Conservation (phyloP, 2,888 invertebrate genomes). For the Amblyteles armatorius region DNA sequence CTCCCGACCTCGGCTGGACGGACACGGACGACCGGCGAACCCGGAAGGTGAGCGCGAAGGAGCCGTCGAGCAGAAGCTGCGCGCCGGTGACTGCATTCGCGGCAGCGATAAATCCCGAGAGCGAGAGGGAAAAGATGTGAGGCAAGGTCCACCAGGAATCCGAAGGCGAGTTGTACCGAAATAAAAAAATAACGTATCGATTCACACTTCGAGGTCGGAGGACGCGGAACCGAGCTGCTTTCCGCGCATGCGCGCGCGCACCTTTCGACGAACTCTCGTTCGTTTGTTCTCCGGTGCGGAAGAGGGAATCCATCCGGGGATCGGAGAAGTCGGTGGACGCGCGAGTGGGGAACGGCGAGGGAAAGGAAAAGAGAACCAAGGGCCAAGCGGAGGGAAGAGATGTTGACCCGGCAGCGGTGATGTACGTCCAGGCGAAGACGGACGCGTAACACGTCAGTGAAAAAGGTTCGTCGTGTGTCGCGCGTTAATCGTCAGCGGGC, state of each 20-base stretch:
- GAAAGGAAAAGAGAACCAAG: not conserved
- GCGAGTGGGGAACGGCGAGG: not conserved
- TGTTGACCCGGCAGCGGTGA: slow-evolving; percentile 4
- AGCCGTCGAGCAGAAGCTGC: not conserved
- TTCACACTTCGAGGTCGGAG: slow-evolving; percentile 32
- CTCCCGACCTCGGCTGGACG: not conserved
- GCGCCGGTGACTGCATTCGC: not conserved
- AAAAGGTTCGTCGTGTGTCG: slow-evolving; percentile 36
- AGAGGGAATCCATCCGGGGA: slow-evolving; percentile 9
- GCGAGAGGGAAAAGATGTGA: not conserved
- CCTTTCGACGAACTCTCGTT: slow-evolving; percentile 14
- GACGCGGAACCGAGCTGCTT: slow-evolving; percentile 12
- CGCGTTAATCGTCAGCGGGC: slow-evolving; percentile 9
- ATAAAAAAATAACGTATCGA: slow-evolving; percentile 24
- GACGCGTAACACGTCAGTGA: slow-evolving; percentile 46
- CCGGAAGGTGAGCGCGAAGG: slow-evolving; percentile 35
- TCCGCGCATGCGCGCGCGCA: slow-evolving; percentile 2
- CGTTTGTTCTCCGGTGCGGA: slow-evolving; percentile 29
- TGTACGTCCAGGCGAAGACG: slow-evolving; percentile 28
- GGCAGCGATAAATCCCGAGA: slow-evolving; percentile 25
- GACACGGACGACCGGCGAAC: slow-evolving; percentile 22
- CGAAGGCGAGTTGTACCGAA: not conserved
- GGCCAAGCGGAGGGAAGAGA: slow-evolving; percentile 7
- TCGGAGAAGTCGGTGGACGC: not conserved
- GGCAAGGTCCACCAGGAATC: slow-evolving; percentile 1